Conservation (phyloP, 2,113 vertebrate genomes). For the Macquaria ambigua region DNA sequence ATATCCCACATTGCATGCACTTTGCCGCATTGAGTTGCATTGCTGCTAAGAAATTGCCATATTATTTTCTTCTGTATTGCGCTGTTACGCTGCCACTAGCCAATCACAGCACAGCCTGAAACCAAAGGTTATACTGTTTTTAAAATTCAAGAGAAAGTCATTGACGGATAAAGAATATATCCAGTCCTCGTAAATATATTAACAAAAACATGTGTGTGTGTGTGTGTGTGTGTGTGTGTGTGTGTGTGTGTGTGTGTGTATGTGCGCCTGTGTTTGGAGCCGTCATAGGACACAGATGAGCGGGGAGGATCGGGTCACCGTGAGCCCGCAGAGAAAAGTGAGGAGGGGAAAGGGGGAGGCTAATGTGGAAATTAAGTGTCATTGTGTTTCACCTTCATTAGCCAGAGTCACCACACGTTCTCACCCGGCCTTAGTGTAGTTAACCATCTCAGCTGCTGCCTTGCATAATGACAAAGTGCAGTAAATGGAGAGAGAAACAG, state of each 20-base stretch:
- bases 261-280: constrained; percentile 35
- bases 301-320: constrained; percentile 62
- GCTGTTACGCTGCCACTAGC: neutral
- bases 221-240: too few species aligned
- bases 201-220: constrained; percentile 4
- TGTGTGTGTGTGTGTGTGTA: neutral
- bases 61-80: neutral
- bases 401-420: constrained; percentile 63
- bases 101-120: constrained; percentile 2
- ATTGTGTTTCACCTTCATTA: constrained; percentile 81
- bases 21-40: neutral
- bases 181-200: constrained; percentile 10
- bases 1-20: neutral
- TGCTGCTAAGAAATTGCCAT: neutral
- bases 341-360: constrained; percentile 47
- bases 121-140: neutral
- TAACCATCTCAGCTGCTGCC: constrained; percentile 64
- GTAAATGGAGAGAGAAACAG: constrained; percentile 47
- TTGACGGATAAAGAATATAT: neutral
- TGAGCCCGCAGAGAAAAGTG: constrained; percentile 55
- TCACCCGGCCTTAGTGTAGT: constrained; percentile 58
- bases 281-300: constrained; percentile 56
- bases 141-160: constrained; percentile 18
- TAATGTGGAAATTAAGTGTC: constrained; percentile 75
- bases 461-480: constrained; percentile 66